A percentile compares a stretch with the other conserved stretches of the same genome.
These are phyloP conservation scores for Okapia johnstoni DNA, from an alignment of 2,113 vertebrate species.

Conservation along the genomic window DNA sequence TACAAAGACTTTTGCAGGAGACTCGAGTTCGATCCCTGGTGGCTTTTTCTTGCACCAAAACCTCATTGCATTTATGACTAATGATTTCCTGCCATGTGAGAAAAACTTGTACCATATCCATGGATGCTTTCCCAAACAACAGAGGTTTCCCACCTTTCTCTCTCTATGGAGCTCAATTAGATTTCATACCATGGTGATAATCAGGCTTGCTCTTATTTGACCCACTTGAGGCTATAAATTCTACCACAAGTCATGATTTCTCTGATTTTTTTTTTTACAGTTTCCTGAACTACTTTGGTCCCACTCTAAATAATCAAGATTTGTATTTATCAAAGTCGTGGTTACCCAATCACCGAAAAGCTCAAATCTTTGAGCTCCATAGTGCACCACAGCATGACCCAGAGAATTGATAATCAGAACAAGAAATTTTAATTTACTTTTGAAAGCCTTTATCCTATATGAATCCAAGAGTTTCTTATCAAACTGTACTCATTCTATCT, in stretches of 20 bases:
- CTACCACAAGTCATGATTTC: not conserved
- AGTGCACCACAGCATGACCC: not conserved
- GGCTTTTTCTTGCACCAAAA: not conserved
- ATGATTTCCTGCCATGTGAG: not conserved
- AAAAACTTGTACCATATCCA: not conserved
- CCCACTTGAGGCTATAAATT: not conserved
- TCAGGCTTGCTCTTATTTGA: not conserved
- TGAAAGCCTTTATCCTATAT: not conserved
- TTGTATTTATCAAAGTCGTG: not conserved
- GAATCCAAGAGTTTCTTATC: not conserved
- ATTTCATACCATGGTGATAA: not conserved
- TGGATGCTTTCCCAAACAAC: not conserved
- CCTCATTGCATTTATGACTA: not conserved
- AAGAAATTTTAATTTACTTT: not conserved
- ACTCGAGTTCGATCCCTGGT: not conserved
- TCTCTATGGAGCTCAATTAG: not conserved
- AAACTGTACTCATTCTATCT: not conserved
- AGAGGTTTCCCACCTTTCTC: not conserved
- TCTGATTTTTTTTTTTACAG: not conserved
- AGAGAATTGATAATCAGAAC: not conserved
- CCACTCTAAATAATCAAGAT: not conserved
- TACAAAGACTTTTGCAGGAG: not conserved
- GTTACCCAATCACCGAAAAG: not conserved
- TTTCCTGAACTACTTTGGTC: not conserved
- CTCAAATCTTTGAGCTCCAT: not conserved